A percentile compares a stretch with the other conserved stretches of the same genome.
Evolutionary conservation across 2,113 vertebrate genomes (phyloP).

Genomic region (Reinhardtius hippoglossoides): DNA sequence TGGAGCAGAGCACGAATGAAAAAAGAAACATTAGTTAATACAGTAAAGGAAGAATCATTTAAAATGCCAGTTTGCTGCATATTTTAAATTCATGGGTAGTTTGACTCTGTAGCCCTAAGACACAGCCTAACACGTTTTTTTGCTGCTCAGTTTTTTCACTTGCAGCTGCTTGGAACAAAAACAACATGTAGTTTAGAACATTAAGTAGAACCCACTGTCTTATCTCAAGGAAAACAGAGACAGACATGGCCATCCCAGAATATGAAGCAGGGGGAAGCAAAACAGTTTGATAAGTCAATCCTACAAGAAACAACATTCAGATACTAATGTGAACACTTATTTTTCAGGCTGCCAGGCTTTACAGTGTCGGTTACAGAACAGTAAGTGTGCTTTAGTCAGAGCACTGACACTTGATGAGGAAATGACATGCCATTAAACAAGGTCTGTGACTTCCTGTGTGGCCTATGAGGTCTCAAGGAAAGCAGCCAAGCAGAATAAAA

Average conservation of each 20-base stretch:
- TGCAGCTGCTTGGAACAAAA: neutral
- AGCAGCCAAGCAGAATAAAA: neutral
- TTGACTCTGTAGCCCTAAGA: neutral
- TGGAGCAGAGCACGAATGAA: slow-evolving; percentile 59
- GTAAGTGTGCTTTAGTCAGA: slow-evolving; percentile 19
- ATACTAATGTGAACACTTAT: slow-evolving; percentile 7
- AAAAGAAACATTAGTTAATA: slow-evolving; percentile 1
- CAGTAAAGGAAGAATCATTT: neutral
- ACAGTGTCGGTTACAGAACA: slow-evolving; percentile 18
- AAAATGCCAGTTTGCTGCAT: too few relatives aligned
- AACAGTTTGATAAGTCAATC: slow-evolving; percentile 9
- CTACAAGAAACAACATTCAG: neutral
- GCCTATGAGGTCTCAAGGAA: neutral
- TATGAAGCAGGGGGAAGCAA: neutral
- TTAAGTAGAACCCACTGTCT: neutral
- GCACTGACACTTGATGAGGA: slow-evolving; percentile 13
- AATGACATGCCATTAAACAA: neutral
- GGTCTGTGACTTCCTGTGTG: slow-evolving; percentile 1
- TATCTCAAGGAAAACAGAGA: slow-evolving; percentile 2
- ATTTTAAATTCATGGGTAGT: neutral
- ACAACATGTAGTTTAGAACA: neutral
- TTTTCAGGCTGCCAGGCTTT: neutral
- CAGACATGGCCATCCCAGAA: neutral
- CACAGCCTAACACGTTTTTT: neutral
- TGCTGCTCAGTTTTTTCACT: neutral